phyloP scores from a whole-genome alignment of 2,888 invertebrate genomes.

The Gryllus longicercus region DNA sequence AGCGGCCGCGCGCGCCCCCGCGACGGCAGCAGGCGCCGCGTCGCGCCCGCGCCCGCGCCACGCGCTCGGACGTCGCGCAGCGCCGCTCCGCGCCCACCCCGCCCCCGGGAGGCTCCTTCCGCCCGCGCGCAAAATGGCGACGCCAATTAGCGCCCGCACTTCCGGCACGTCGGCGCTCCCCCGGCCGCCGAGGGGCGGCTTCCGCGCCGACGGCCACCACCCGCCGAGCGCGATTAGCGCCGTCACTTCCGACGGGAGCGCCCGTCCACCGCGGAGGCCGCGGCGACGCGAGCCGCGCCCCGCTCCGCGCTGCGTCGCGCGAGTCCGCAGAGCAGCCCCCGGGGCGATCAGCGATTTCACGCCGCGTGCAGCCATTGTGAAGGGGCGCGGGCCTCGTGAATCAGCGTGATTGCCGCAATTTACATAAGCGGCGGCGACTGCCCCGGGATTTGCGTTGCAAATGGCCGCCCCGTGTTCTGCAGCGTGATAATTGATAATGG shows the following conservation, averaged over 20 bases:
- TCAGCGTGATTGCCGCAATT: conserved; percentile 1
- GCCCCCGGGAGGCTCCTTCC: not conserved
- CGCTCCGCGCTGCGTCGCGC: not conserved
- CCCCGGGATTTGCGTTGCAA: conserved; percentile 11
- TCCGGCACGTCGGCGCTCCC: not conserved
- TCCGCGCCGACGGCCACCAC: not conserved
- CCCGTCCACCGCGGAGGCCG: not conserved
- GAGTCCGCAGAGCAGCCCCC: not conserved
- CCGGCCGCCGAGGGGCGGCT: not conserved
- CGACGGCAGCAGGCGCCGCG: not conserved
- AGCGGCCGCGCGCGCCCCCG: not conserved
- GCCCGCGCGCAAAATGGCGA: not conserved
- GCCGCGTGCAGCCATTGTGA: conserved; percentile 8
- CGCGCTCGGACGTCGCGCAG: too few species aligned
- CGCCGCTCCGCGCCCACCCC: not conserved
- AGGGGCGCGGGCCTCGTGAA: not conserved
- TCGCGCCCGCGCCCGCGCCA: not conserved
- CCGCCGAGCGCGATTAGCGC: not conserved
- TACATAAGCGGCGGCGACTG: conserved; percentile 17
- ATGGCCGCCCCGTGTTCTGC: conserved; percentile 9
- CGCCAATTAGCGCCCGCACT: conserved; percentile 9
- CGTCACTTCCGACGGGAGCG: not conserved
- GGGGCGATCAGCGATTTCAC: conserved; percentile 8
- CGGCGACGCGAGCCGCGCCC: not conserved
- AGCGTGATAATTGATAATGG: conserved; percentile 17